These are phyloP conservation scores for Gallirallus australis DNA, from an alignment of 2,797 vertebrate species.

Conservation along the genomic window DNA sequence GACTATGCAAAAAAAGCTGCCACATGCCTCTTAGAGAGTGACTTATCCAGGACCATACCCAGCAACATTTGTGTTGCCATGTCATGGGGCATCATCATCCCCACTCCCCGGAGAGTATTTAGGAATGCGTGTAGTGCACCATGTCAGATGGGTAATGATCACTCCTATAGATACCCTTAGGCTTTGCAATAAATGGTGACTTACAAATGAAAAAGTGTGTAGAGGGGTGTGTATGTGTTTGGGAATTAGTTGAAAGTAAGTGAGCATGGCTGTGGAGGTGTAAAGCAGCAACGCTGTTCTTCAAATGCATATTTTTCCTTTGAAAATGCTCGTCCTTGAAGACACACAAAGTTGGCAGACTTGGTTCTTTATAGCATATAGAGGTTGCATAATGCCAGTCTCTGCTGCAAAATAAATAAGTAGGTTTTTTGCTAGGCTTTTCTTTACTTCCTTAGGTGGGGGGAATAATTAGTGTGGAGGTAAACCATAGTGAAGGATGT, in stretches of 20 bases:
- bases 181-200: neutral
- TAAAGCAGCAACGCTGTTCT: neutral
- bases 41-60: accelerated
- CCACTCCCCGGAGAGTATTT: accelerated
- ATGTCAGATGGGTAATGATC: neutral
- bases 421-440: neutral
- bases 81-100: neutral
- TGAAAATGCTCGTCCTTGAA: neutral
- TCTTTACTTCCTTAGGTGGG: neutral
- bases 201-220: neutral
- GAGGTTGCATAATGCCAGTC: neutral
- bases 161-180: accelerated
- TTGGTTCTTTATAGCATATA: neutral
- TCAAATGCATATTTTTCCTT: accelerated
- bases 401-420: neutral
- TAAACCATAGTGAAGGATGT: neutral
- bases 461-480: neutral
- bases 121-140: neutral
- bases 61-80: accelerated
- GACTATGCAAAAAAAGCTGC: neutral
- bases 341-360: neutral
- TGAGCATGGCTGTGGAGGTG: accelerated
- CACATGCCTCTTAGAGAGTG: neutral
- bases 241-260: neutral
- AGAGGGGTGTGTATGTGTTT: neutral